phyloP scores from a whole-genome alignment of 2,113 vertebrate genomes.

The Xiphorhynchus elegans region DNA sequence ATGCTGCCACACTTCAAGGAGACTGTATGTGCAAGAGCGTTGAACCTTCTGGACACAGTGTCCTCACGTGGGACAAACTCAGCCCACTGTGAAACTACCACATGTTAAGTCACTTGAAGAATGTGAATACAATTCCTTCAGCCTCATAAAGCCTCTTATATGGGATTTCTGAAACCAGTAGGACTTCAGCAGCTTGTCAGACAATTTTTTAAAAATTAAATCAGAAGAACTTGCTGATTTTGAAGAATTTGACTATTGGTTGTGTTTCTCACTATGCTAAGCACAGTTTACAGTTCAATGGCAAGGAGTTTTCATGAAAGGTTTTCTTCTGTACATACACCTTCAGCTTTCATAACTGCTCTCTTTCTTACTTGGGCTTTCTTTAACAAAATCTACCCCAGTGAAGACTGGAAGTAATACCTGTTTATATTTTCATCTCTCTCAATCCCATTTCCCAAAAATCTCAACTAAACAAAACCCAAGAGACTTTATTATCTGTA shows the following conservation, averaged over 20 bases:
- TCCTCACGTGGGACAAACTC: background rate
- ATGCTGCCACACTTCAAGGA: background rate
- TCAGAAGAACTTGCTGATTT: background rate
- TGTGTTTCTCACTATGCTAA: background rate
- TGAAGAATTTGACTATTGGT: background rate
- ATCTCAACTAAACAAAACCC: background rate
- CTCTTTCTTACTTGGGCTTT: background rate
- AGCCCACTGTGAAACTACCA: background rate
- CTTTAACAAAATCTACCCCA: background rate
- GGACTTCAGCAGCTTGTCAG: background rate
- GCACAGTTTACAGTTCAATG: background rate
- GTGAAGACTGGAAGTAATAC: background rate
- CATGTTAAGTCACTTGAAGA: background rate
- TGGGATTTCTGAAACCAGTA: background rate
- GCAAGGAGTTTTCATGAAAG: background rate
- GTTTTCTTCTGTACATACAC: background rate
- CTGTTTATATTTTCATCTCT: background rate
- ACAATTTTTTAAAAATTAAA: background rate
- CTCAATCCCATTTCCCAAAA: background rate
- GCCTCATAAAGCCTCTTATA: background rate
- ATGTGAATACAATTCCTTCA: background rate
- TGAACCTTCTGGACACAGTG: background rate
- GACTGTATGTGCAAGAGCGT: background rate
- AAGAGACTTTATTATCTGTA: background rate
- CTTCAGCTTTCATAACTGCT: background rate